Evolutionary conservation across 2,113 vertebrate genomes (phyloP).

Genomic region (Pandion haliaetus): DNA sequence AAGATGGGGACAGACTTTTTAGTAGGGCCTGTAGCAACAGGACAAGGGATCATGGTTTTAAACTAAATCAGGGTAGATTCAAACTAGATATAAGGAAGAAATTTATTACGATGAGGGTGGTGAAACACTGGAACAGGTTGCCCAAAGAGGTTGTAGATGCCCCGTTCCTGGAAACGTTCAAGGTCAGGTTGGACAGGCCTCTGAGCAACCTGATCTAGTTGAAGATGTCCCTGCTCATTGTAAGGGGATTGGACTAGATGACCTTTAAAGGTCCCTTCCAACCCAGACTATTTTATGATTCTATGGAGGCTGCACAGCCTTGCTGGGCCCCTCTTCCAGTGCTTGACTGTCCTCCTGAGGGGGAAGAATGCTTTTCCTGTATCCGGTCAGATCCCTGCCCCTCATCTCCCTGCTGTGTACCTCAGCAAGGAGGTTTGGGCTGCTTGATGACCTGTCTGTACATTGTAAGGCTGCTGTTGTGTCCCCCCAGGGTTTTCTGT

Average conservation of each 20-base stretch:
- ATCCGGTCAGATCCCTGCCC: background rate
- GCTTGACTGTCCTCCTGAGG: background rate
- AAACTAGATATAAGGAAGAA: background rate
- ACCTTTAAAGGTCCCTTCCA: background rate
- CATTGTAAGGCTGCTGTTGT: background rate
- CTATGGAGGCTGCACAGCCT: background rate
- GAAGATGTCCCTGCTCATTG: background rate
- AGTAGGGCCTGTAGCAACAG: background rate
- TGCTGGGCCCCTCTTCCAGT: background rate
- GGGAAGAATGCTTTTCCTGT: background rate
- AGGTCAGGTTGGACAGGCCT: background rate
- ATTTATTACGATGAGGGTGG: background rate
- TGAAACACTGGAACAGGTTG: background rate
- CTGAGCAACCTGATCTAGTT: background rate
- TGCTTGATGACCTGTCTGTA: background rate
- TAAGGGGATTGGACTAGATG: background rate
- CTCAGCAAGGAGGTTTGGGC: background rate
- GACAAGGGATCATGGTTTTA: background rate
- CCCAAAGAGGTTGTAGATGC: background rate
- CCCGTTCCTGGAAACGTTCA: background rate
- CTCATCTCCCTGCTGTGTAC: background rate
- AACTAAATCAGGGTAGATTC: background rate
- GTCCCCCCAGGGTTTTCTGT: background rate
- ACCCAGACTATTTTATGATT: too few relatives aligned
- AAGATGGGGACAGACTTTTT: background rate